These are phyloP conservation scores for Rhynchopsitta pachyrhyncha DNA, from an alignment of 2,113 vertebrate species.

Conservation along the genomic window DNA sequence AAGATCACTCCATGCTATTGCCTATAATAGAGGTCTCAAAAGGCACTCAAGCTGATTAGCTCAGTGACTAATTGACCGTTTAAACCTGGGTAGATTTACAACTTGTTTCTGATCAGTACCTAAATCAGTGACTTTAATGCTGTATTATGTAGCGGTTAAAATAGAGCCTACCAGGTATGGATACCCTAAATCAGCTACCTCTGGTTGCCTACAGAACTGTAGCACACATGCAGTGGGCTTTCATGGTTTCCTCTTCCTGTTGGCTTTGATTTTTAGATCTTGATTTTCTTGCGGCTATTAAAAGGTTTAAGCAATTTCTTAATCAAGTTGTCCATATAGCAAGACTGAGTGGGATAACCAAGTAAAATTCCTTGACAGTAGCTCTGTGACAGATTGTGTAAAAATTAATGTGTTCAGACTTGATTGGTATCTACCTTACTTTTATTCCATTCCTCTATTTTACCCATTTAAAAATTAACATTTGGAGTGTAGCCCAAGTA, in stretches of 20 bases:
- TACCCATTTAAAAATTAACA: not conserved
- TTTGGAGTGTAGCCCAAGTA: not conserved
- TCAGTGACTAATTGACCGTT: not conserved
- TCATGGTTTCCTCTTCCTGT: not conserved
- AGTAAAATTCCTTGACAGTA: not conserved
- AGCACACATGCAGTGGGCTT: not conserved
- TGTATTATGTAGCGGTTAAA: not conserved
- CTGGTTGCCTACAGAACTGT: not conserved
- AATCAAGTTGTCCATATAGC: not conserved
- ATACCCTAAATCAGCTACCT: not conserved
- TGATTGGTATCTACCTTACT: not conserved
- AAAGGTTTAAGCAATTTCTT: not conserved
- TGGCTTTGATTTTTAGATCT: not conserved
- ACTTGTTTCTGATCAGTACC: not conserved
- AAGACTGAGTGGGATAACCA: not conserved
- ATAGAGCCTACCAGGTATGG: not conserved
- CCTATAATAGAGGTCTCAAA: not conserved
- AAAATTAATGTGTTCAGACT: not conserved
- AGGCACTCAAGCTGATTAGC: not conserved
- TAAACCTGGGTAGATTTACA: not conserved
- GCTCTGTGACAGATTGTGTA: not conserved
- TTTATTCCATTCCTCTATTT: not conserved
- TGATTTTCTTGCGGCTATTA: not conserved
- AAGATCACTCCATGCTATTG: not conserved
- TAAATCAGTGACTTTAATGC: not conserved